Base-by-base conservation (phyloP, 1,140 invertebrate genomes). In the Apis florea region DNA sequence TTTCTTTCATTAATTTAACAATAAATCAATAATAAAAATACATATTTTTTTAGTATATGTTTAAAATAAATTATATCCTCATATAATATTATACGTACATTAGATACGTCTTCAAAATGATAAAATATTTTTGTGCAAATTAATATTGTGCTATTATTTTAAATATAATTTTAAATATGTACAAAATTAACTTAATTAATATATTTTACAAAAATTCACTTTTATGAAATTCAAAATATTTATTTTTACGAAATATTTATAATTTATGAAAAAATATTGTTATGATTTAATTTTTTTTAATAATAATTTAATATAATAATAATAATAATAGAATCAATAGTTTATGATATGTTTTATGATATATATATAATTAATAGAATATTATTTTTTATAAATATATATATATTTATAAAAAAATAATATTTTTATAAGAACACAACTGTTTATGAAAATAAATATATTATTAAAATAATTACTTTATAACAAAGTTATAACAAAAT, bases 1-100 rank as follows among this genome's bases (percentile, higher is more conserved):
- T 24, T 59, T 64, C 13, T 56, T 51, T 66, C 68, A 54, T 76
- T 53, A 11, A 19, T 61, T 71, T 19, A 54, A 15, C n/a, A 76
- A 53, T 13, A 66, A 58, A 77, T 61, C 21, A 12, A 63, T 85
- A 54, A 8, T 12, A 21, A 10, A 64, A 67, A 69, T 15, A 10
- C 4, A 19, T 31, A 11, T 11, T 17, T 11, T 24, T 26, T 21
- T 12, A 64, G 40, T 21, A 64, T 17, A 24, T 61, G 15, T 21
- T 74, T 26, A 26, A 24, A 3, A 26, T 69, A 19, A 26, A 69
- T 53, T 11, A 24, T 53, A 24, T 19, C 19, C 5, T 15, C 47
- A 11, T 47, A 17, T 51, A 56, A 56, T 49, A 73, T 49, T 40
- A 15, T 4, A 68, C n/a, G 12, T 8, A 10, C 12, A 19, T 49